phyloP scores from a whole-genome alignment of 2,888 invertebrate genomes.

The Sesia apiformis region DNA sequence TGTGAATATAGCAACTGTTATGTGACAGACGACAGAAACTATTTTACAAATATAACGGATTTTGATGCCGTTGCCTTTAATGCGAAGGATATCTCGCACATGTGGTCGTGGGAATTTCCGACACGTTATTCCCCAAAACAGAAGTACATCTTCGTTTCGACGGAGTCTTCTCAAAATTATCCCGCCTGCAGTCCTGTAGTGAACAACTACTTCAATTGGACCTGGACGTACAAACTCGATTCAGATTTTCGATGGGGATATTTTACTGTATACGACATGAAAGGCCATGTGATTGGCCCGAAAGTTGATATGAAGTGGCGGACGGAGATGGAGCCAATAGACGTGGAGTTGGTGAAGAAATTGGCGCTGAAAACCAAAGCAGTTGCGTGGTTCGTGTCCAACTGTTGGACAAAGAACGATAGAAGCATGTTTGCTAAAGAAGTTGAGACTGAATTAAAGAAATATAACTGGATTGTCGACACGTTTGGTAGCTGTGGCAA shows the following conservation, averaged over 20 bases:
- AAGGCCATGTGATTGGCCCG: constrained; percentile 27
- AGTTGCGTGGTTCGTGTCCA: constrained; percentile 36
- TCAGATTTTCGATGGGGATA: constrained; percentile 41
- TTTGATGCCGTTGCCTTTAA: constrained; percentile 22
- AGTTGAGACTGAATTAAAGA: constrained; percentile 16
- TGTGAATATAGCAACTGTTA: constrained; percentile 18
- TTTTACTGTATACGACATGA: constrained; percentile 24
- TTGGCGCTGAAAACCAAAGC: constrained; percentile 25
- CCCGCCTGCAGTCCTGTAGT: constrained; percentile 24
- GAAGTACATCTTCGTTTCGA: constrained; percentile 40
- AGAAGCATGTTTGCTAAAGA: constrained; percentile 16
- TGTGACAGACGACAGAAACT: constrained; percentile 10
- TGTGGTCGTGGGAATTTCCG: constrained; percentile 15
- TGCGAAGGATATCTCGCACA: constrained; percentile 1
- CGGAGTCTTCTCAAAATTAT: constrained; percentile 40
- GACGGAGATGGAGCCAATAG: constrained; percentile 28
- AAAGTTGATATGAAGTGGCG: constrained; percentile 32
- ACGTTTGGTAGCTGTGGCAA: constrained; percentile 32
- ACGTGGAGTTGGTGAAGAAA: constrained; percentile 17
- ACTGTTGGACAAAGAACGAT: constrained; percentile 21
- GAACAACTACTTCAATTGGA: constrained; percentile 46
- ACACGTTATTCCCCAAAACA: constrained; percentile 24
- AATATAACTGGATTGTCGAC: constrained; percentile 24
- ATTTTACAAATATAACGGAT: constrained; percentile 5
- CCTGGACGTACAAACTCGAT: constrained; percentile 41